Conservation (phyloP, 2,113 vertebrate genomes). For the Pterocles burchelli region DNA sequence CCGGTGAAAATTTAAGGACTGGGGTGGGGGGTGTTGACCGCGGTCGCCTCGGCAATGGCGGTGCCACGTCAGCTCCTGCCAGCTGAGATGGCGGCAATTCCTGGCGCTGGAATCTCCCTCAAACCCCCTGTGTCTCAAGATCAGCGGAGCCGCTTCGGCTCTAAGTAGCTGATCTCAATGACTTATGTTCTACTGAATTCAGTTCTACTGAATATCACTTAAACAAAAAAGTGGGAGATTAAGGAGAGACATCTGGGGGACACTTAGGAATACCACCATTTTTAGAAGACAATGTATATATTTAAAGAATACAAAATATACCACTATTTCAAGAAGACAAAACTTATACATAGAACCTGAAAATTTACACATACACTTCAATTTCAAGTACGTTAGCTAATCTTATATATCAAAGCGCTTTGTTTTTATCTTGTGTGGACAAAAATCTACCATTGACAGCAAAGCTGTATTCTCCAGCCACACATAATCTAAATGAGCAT, state of each 20-base stretch:
- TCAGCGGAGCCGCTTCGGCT: no score
- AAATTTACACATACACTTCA: background rate
- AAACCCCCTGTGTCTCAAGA: no score
- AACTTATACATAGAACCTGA: background rate
- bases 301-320: background rate
- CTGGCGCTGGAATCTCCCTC: no score
- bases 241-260: background rate
- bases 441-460: background rate
- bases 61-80: no score
- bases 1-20: no score
- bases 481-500: accelerated
- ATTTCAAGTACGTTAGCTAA: background rate
- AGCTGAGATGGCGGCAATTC: no score
- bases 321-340: background rate
- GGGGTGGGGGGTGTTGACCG: no score
- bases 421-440: background rate
- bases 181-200: no score
- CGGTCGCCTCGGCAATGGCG: no score
- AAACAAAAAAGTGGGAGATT: background rate
- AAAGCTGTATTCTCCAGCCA: background rate
- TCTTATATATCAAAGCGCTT: background rate
- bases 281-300: background rate
- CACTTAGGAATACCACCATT: background rate
- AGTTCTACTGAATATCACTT: background rate
- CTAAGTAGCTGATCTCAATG: no score